phyloP scores from a whole-genome alignment of 37 sponge, comb jelly and placozoan species.

The Chondrilla cf. caribensis region DNA sequence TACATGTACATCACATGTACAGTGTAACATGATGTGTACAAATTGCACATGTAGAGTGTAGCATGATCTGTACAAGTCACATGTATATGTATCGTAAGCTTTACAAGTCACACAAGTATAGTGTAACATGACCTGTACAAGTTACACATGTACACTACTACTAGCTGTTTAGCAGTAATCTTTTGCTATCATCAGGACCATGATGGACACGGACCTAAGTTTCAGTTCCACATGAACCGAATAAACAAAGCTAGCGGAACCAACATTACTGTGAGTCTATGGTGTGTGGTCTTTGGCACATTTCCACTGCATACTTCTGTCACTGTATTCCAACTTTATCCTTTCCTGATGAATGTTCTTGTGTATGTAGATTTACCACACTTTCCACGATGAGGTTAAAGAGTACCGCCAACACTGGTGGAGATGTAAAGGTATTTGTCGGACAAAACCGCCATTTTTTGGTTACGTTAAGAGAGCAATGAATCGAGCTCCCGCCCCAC shows the following conservation, averaged over 20 bases:
- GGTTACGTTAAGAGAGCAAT: conserved; percentile 89
- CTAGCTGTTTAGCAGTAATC: too few relatives aligned
- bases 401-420: conserved; percentile 94
- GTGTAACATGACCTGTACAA: too few relatives aligned
- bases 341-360: too few relatives aligned
- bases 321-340: too few relatives aligned
- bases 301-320: too few relatives aligned
- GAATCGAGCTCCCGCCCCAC: conserved; percentile 87
- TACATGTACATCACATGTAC: too few relatives aligned
- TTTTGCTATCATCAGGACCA: conserved; percentile 62
- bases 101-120: too few relatives aligned
- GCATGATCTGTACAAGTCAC: too few relatives aligned
- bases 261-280: conserved; percentile 82
- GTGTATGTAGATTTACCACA: conserved; percentile 97
- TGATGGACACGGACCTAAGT: conserved; percentile 94
- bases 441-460: conserved; percentile 74
- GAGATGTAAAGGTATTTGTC: conserved; percentile 93
- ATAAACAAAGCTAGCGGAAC: conserved; percentile 83
- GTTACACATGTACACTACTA: too few relatives aligned
- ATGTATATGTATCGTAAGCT: too few relatives aligned
- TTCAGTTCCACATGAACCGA: conserved; percentile 85
- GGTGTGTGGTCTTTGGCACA: too few relatives aligned
- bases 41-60: not conserved
- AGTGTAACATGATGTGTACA: not conserved
- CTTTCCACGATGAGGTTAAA: conserved; percentile 90